A percentile compares a stretch with the other conserved stretches of the same genome.
Evolutionary conservation across 92 coral and sea anemone genomes (phyloP).

Genomic region (Parazoanthus atlanticus): DNA sequence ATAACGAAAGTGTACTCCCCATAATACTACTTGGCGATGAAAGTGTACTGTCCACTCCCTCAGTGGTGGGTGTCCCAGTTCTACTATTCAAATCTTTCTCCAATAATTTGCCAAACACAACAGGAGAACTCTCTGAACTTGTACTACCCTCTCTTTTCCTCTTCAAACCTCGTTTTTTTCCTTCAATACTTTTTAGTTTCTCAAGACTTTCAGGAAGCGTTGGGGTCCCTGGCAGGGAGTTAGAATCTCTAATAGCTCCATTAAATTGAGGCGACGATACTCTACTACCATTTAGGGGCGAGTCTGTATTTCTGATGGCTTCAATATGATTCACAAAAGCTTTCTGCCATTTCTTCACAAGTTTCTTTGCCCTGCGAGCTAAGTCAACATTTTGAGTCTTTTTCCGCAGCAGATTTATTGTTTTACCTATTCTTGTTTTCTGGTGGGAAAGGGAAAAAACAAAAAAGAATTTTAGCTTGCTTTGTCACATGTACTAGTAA

Average conservation of each 20-base stretch:
- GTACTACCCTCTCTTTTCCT: conserved; percentile 80
- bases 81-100: conserved; percentile 55
- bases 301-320: conserved; percentile 80
- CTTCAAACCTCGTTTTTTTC: conserved; percentile 77
- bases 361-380: conserved; percentile 94
- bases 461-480: neutral
- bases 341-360: conserved; percentile 97
- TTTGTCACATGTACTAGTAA: too few species aligned
- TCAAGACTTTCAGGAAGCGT: conserved; percentile 61
- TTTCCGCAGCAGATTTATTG: conserved; percentile 92
- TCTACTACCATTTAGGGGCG: conserved; percentile 90
- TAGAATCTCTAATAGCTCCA: conserved; percentile 75
- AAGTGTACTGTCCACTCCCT: neutral
- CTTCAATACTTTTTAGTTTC: conserved; percentile 71
- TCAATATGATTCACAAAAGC: conserved; percentile 91
- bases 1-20: conserved; percentile 25
- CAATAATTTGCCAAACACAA: conserved; percentile 48
- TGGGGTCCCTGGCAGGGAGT: conserved; percentile 66
- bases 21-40: conserved; percentile 36
- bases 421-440: conserved; percentile 98
- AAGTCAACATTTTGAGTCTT: conserved; percentile 90
- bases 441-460: conserved; percentile 36
- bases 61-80: conserved; percentile 57
- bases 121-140: conserved; percentile 77
- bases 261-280: conserved; percentile 89